phyloP scores from a whole-genome alignment of 2,888 invertebrate species.

The Dasysyrphus albostriatus region DNA sequence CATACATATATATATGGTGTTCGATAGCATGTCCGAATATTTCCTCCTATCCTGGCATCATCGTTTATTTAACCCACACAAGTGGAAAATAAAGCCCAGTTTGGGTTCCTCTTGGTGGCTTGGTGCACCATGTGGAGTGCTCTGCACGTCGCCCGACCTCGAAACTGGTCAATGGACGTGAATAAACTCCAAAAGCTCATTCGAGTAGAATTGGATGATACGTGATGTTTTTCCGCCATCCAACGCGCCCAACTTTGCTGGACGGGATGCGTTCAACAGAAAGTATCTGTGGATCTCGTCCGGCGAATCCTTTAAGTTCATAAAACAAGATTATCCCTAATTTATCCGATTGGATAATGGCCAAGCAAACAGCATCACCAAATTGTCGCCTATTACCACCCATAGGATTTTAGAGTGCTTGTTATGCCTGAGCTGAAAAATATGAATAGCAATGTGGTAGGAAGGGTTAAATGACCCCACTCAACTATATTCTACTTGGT shows the following conservation, averaged over 20 bases:
- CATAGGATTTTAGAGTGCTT: not conserved
- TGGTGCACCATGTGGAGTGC: constrained; percentile 12
- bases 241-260: not conserved
- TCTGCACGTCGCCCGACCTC: constrained; percentile 22
- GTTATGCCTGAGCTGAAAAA: not conserved
- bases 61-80: constrained; percentile 66
- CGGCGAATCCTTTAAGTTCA: constrained; percentile 68
- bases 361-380: constrained; percentile 68
- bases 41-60: constrained; percentile 25
- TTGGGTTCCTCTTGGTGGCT: not conserved
- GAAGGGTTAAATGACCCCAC: constrained; percentile 20
- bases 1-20: constrained; percentile 50
- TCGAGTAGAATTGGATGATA: constrained; percentile 64
- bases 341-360: constrained; percentile 74
- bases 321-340: constrained; percentile 73
- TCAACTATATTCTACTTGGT: constrained; percentile 17
- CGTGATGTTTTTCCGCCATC: constrained; percentile 51
- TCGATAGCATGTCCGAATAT: constrained; percentile 58
- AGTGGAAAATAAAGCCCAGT: constrained; percentile 48
- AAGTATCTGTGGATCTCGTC: constrained; percentile 21
- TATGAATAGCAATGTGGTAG: constrained; percentile 11
- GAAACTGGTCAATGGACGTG: constrained; percentile 65
- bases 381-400: constrained; percentile 48
- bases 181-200: constrained; percentile 69
- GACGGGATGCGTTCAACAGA: constrained; percentile 15